Evolutionary conservation across 1,140 invertebrate genomes (phyloP).

Genomic region (Thaumatotibia leucotreta): DNA sequence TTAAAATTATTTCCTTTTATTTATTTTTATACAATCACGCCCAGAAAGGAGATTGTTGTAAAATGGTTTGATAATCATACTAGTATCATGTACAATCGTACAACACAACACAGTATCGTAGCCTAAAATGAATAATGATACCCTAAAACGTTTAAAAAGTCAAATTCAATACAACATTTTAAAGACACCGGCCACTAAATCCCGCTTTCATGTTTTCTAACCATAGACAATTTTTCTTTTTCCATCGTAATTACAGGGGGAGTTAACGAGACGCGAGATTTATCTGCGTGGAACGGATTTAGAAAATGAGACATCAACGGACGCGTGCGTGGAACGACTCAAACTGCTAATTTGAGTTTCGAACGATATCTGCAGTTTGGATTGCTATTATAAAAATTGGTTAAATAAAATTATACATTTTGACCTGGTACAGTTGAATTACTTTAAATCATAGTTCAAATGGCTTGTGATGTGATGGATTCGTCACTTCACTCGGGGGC

Average conservation of each 20-base stretch:
- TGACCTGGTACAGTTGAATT: not conserved
- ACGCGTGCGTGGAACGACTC: not conserved
- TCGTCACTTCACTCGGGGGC: too few relatives aligned
- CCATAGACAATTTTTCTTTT: not conserved
- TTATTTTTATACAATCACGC: too few relatives aligned
- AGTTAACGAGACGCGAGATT: constrained; percentile 14
- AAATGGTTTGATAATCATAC: too few relatives aligned
- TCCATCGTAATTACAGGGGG: not conserved
- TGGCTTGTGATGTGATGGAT: too few relatives aligned
- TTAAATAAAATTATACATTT: not conserved
- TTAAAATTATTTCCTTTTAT: too few relatives aligned
- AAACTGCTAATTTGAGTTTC: not conserved
- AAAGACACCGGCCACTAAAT: not conserved
- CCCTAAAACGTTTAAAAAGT: not conserved
- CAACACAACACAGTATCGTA: too few relatives aligned
- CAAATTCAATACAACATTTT: not conserved
- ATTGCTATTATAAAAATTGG: not conserved
- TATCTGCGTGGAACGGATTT: constrained; percentile 5
- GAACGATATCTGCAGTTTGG: not conserved
- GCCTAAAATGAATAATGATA: not conserved
- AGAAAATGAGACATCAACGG: constrained; percentile 6
- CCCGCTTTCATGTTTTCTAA: constrained; percentile 1
- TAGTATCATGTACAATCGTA: too few relatives aligned
- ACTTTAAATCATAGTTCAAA: not conserved
- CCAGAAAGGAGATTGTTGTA: too few relatives aligned